Percentiles rank a stretch among this genome's conserved stretches.
phyloP scores from a whole-genome alignment of 2,113 vertebrate species.

The Ranitomeya variabilis region DNA sequence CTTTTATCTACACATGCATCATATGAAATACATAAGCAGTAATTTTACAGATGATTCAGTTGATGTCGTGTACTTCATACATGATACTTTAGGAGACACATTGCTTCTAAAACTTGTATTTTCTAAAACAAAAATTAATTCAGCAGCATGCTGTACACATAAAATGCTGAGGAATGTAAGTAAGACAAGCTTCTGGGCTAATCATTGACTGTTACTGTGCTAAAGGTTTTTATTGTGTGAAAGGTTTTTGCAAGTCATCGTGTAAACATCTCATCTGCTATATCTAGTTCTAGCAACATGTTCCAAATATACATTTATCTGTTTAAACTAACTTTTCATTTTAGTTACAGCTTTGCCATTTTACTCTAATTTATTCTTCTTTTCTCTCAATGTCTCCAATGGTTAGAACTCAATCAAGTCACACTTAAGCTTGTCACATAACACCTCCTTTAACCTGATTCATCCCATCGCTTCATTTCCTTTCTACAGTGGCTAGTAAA shows the following conservation, averaged over 20 bases:
- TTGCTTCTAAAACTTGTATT: background rate
- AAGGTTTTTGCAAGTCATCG: slow-evolving; percentile 48
- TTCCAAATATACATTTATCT: background rate
- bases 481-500: slow-evolving; percentile 65
- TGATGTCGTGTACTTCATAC: background rate
- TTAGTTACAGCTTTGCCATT: background rate
- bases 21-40: background rate
- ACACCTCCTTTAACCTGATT: slow-evolving; percentile 75
- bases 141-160: background rate
- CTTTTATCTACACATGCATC: no score
- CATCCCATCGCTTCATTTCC: slow-evolving; percentile 73
- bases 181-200: background rate
- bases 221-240: slow-evolving; percentile 10
- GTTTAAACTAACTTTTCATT: background rate
- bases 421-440: slow-evolving; percentile 80
- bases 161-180: background rate
- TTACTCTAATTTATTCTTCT: slow-evolving; percentile 3
- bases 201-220: slow-evolving; percentile 10
- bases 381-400: slow-evolving; percentile 70
- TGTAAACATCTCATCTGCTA: background rate
- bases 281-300: background rate
- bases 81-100: background rate
- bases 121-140: background rate
- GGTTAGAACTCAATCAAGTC: slow-evolving; percentile 79
- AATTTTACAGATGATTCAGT: no score